A percentile compares a stretch with the other conserved stretches of the same genome.
Conservation (phyloP, 53 echinoderm and acorn worm genomes). For the Luidia sarsii region DNA sequence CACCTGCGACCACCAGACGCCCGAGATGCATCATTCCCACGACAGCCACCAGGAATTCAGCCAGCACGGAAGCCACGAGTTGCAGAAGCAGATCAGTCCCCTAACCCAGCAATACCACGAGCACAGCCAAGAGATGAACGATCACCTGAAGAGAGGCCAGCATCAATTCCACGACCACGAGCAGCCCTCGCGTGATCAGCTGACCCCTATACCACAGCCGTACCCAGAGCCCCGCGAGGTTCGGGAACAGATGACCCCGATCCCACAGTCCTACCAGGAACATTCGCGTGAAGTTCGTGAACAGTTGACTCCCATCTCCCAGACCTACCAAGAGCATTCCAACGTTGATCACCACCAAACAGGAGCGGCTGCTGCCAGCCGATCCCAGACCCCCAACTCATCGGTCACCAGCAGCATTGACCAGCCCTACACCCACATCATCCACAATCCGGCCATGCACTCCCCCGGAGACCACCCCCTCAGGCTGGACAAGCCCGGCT, state of each 20-base stretch:
- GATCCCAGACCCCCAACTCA: constrained; percentile 50
- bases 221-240: constrained; percentile 30
- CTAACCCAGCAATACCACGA: constrained; percentile 33
- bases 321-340: constrained; percentile 37
- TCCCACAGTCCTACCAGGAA: constrained; percentile 20
- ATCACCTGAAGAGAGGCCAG: constrained; percentile 23
- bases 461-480: constrained; percentile 33
- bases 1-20: background rate
- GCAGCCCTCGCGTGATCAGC: constrained; percentile 17
- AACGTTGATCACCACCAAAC: constrained; percentile 33
- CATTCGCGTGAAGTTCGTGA: constrained; percentile 10
- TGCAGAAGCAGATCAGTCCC: constrained; percentile 25
- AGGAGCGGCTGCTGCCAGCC: constrained; percentile 26
- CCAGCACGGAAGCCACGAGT: constrained; percentile 1
- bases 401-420: constrained; percentile 40
- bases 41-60: constrained; percentile 44
- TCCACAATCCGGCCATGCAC: constrained; percentile 44
- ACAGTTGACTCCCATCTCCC: constrained; percentile 40
- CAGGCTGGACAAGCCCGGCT: constrained; percentile 40
- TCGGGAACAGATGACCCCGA: constrained; percentile 29
- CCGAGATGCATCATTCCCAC: constrained; percentile 6
- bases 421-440: constrained; percentile 39
- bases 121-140: constrained; percentile 17
- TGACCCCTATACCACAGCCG: constrained; percentile 39
- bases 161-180: constrained; percentile 34